Conservation (phyloP, 1,140 invertebrate genomes). For the Scaptodrosophila lebanonensis region DNA sequence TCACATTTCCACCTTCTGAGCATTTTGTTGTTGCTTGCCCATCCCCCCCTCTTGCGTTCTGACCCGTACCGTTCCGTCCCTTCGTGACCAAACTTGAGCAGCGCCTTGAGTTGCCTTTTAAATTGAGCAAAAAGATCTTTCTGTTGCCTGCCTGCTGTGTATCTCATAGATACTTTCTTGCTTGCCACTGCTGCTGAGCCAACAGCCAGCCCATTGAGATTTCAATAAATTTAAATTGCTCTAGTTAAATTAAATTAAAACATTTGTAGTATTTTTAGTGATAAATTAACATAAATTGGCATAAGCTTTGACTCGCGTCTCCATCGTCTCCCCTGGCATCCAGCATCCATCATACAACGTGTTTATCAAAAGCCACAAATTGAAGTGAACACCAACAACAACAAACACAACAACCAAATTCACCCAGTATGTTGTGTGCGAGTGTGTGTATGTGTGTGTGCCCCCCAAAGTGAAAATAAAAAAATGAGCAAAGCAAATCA, state of each 20-base stretch:
- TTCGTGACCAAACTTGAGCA: conserved; percentile 12
- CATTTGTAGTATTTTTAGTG: conserved; percentile 62
- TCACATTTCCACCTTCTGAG: conserved; percentile 63
- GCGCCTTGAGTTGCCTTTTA: conserved; percentile 23
- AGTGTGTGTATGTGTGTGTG: too few species aligned
- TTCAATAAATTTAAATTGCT: conserved; percentile 74
- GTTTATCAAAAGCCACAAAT: too few species aligned
- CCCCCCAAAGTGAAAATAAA: conserved; percentile 10
- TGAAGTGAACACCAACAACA: too few species aligned
- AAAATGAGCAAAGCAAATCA: neutral
- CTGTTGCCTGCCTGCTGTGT: neutral
- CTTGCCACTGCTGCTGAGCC: neutral
- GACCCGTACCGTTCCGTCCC: too few species aligned
- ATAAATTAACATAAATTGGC: conserved; percentile 74
- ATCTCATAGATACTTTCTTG: conserved; percentile 28
- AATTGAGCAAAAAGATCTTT: conserved; percentile 40
- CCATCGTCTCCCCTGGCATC: too few species aligned
- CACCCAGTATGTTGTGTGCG: too few species aligned
- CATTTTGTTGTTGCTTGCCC: conserved; percentile 13
- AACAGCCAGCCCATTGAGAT: conserved; percentile 48
- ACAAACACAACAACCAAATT: too few species aligned
- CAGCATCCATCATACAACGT: too few species aligned
- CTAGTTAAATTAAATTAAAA: conserved; percentile 70
- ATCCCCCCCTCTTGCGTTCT: too few species aligned
- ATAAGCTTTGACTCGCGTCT: conserved; percentile 30